Percentiles rank a stretch among this genome's conserved stretches.
These are phyloP conservation scores for Seira musarum DNA, from an alignment of 2,888 invertebrate genomes.

Conservation along the genomic window DNA sequence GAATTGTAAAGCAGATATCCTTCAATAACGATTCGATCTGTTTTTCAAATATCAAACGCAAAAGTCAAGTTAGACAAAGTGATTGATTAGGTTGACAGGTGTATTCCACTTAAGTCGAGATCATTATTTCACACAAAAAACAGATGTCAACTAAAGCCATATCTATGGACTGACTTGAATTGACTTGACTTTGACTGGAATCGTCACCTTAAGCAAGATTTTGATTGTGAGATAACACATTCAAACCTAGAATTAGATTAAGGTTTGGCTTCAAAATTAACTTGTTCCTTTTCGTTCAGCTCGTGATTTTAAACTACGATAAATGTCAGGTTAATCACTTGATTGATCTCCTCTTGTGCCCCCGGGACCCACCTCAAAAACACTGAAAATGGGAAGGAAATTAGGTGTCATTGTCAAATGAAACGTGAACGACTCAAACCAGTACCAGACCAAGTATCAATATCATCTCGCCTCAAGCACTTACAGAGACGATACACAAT, in stretches of 20 bases:
- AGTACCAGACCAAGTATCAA: no score
- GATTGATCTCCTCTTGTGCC: not conserved
- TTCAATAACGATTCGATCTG: no score
- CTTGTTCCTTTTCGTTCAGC: not conserved
- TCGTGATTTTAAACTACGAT: not conserved
- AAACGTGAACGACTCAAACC: no score
- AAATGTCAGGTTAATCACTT: slow-evolving; percentile 16
- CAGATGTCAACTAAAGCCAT: slow-evolving; percentile 3
- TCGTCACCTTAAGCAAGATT: slow-evolving; percentile 12
- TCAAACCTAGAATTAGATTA: slow-evolving; percentile 3
- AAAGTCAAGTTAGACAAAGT: slow-evolving; percentile 7
- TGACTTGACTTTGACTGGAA: not conserved
- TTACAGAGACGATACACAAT: no score
- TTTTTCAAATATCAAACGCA: no score
- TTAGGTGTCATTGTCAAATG: slow-evolving; percentile 11
- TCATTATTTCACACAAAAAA: slow-evolving; percentile 11
- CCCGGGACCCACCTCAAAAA: not conserved
- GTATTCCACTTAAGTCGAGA: not conserved
- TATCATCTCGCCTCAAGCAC: no score
- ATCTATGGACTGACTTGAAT: not conserved
- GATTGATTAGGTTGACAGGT: slow-evolving; percentile 16
- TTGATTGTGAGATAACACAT: no score
- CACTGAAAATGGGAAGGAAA: not conserved
- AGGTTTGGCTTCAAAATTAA: slow-evolving; percentile 5
- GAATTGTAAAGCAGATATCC: no score